Base-by-base conservation (phyloP, 2,888 invertebrate species). In the Itoplectis maculator region DNA sequence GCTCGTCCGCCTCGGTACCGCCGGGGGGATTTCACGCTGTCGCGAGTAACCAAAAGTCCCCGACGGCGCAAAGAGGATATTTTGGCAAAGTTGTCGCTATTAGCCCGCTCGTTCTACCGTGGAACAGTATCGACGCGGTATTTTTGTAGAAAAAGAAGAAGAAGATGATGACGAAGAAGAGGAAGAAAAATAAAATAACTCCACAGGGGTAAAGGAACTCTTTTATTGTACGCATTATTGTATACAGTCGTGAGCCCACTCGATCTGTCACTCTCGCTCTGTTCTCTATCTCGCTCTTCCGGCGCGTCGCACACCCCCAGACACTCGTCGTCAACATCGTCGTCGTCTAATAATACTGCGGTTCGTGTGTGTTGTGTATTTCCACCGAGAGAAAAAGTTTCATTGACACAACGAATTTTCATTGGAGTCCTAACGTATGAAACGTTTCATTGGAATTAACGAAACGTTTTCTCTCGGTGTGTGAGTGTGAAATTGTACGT, bases 311-410 rank as follows among this genome's bases (percentile, higher is more conserved):
- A 49, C 59, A 15, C n/a, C 42, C 29, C 29, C 29, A 5, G 29
- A 3, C 3, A 29, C 5, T 29, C 61, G 18, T 75, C 80, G 45
- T 83, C 75, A 84, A 85, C 84, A 83, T 77, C 75, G 37, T 82
- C 72, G 73, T 81, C 70, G 80, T 88, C 91, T 92, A 92, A 89
- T 92, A 92, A 92, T 92, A 92, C 92, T 92, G 92, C 88, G 88
- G 86, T 88, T 65, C 73, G 54, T 66, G 54, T 66, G n/a, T n/a
- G n/a, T 13, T 66, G 51, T 70, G 23, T 72, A 15, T 66, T 4
- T 54, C n/a, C n/a, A n/a, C n/a, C n/a, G n/a, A n/a, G n/a, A n/a
- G n/a, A n/a, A n/a, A n/a, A n/a, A n/a, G n/a, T n/a, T n/a, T n/a
- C n/a, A n/a, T n/a, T n/a, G n/a, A n/a, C n/a, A n/a, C n/a, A n/a